Conservation (phyloP, 1,140 invertebrate species). For the Drosophila pruinosa region DNA sequence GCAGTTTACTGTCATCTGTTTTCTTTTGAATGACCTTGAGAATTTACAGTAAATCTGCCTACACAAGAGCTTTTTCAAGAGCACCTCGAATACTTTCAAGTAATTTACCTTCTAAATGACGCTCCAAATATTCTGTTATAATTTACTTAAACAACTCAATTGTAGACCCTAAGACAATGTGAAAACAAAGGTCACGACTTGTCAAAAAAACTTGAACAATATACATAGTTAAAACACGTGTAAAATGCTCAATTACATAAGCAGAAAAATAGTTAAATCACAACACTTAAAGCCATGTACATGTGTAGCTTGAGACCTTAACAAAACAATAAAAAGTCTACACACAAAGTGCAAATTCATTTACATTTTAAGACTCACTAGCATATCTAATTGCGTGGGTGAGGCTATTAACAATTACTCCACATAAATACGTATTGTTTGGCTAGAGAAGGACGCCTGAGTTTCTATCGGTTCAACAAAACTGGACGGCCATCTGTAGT, state of each 20-base stretch:
- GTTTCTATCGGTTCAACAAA: not conserved
- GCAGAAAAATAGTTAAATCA: conserved; percentile 20
- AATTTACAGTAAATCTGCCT: conserved; percentile 4
- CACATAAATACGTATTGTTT: not conserved
- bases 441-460: not conserved
- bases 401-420: conserved; percentile 1
- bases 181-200: conserved; percentile 24
- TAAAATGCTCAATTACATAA: conserved; percentile 24
- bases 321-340: conserved; percentile 20
- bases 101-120: conserved; percentile 7
- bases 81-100: conserved; percentile 9
- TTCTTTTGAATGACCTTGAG: not conserved
- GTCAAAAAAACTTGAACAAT: not conserved
- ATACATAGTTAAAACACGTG: conserved; percentile 15
- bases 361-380: conserved; percentile 31
- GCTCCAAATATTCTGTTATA: not conserved
- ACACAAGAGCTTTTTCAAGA: conserved; percentile 14
- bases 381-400: conserved; percentile 14
- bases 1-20: not conserved
- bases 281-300: conserved; percentile 54
- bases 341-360: conserved; percentile 16
- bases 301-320: conserved; percentile 27
- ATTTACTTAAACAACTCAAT: not conserved
- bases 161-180: conserved; percentile 20
- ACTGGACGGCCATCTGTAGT: not conserved